phyloP scores from a whole-genome alignment of 2,888 invertebrate species.

The Antheraea yamamai region DNA sequence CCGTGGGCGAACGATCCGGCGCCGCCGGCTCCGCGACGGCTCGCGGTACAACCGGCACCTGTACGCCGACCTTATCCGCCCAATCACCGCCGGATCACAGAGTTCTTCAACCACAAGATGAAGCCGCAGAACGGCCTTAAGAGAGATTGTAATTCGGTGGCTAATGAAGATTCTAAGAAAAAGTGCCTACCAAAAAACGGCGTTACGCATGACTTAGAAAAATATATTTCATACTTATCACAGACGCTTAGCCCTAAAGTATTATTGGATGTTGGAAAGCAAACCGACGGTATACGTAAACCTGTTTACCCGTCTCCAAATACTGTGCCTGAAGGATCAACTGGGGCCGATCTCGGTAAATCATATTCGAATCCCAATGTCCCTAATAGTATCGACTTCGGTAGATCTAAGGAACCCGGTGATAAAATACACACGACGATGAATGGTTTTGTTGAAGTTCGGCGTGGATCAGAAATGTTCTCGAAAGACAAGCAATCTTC shows the following conservation, averaged over 20 bases:
- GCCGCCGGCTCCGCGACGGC: slow-evolving; percentile 72
- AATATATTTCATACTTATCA: slow-evolving; percentile 76
- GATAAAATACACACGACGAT: slow-evolving; percentile 56
- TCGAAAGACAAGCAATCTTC: slow-evolving; percentile 53
- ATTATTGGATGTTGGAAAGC: slow-evolving; percentile 69
- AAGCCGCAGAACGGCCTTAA: slow-evolving; percentile 84
- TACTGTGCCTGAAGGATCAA: slow-evolving; percentile 43
- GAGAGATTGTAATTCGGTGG: slow-evolving; percentile 59
- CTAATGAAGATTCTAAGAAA: slow-evolving; percentile 66
- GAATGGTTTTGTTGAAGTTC: slow-evolving; percentile 69
- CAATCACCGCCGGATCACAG: slow-evolving; percentile 90
- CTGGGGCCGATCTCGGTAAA: slow-evolving; percentile 55
- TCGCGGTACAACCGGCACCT: slow-evolving; percentile 67
- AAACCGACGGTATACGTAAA: slow-evolving; percentile 51
- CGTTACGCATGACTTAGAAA: slow-evolving; percentile 74
- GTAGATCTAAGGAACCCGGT: slow-evolving; percentile 54
- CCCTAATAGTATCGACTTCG: slow-evolving; percentile 58
- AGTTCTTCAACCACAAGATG: slow-evolving; percentile 92
- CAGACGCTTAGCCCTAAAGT: slow-evolving; percentile 77
- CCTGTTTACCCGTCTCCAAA: slow-evolving; percentile 40
- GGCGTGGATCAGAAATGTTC: slow-evolving; percentile 53
- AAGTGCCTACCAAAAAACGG: slow-evolving; percentile 76
- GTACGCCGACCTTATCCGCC: slow-evolving; percentile 61
- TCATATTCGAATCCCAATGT: slow-evolving; percentile 41
- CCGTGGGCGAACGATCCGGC: slow-evolving; percentile 78